Percentiles rank a stretch among this genome's conserved stretches.
phyloP scores from a whole-genome alignment of 2,888 invertebrate species.

The Ectropis crepuscularia region DNA sequence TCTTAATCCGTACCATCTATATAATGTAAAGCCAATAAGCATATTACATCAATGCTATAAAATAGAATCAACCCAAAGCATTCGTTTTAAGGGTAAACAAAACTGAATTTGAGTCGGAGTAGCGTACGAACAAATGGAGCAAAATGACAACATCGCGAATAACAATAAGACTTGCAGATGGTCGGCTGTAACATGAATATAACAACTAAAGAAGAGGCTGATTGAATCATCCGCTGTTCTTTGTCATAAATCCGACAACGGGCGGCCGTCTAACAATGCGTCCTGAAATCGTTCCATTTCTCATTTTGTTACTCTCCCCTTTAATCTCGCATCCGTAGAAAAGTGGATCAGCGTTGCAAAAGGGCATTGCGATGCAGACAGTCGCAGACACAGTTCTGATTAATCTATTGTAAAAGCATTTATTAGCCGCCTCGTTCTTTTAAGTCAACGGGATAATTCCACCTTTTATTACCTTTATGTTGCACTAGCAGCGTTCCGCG shows the following conservation, averaged over 20 bases:
- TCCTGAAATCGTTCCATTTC: constrained; percentile 84
- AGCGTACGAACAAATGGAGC: constrained; percentile 58
- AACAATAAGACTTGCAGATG: constrained; percentile 76
- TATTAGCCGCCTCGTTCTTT: constrained; percentile 50
- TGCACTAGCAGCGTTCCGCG: too few relatives aligned
- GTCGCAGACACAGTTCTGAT: constrained; percentile 70
- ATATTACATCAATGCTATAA: background rate
- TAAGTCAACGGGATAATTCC: constrained; percentile 42
- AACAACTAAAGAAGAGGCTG: constrained; percentile 83
- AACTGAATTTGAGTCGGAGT: constrained; percentile 38
- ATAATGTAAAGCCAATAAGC: constrained; percentile 6
- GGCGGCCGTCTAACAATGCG: constrained; percentile 81
- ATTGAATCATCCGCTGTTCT: constrained; percentile 84
- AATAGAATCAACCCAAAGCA: constrained; percentile 24
- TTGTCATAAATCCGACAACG: constrained; percentile 85
- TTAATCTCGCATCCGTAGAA: constrained; percentile 84
- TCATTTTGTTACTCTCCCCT: constrained; percentile 84
- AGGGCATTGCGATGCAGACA: constrained; percentile 80
- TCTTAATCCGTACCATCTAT: constrained; percentile 16
- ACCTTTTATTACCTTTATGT: constrained; percentile 12
- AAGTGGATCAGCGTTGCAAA: constrained; percentile 83
- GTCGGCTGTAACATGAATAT: constrained; percentile 78
- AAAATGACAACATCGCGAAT: constrained; percentile 66
- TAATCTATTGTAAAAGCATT: constrained; percentile 72
- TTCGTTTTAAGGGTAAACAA: constrained; percentile 35